Base-by-base conservation (phyloP, 2,113 vertebrate species). In the Tylochromis polylepis region DNA sequence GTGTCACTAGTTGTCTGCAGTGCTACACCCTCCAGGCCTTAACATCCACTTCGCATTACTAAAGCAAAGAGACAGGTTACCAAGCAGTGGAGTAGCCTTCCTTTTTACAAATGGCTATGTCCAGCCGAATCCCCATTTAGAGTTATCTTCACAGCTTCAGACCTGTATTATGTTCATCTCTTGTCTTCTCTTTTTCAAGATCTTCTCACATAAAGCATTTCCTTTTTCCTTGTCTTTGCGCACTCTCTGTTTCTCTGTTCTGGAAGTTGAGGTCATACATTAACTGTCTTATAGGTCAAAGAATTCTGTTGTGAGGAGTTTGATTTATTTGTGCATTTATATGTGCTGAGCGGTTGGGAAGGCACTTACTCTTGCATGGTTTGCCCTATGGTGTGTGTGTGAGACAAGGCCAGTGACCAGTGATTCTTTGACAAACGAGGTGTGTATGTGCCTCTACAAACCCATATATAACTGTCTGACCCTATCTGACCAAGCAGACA, bases 281-380 rank as follows among this genome's bases (percentile, higher is more conserved):
- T 86, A 83, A 86, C 70, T 56, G 90, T 89, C 86, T 83, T 75
- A 58, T 81, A 92, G 91, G 93, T 94, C 89, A 89, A 62, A 90
- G 56, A 87, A 85, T 87, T 79, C 57, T 89, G 89, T 83, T 78
- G 82, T 81, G 82, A 92, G 75, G 86, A 80, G 53, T 94, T 93
- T 96, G 95, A 95, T 96, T 95, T 94, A 95, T 95, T 92, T 95
- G 93, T 84, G 87, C 92, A 92, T 95, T 94, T 94, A 92, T 94
- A 88, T 82, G 90, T 88, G 87, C 85, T 82, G 92, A 94, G 84
- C 89, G 91, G 93, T 94, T 79, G 89, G 88, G 84, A 62, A 87
- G 87, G 92, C 83, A 82, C 90, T 93, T 90, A 29, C 90, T 94
- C 89, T 92, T 93, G 93, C 93, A 60, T 90, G 90, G 59, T 82